Conservation (phyloP, 2,113 vertebrate species). For the Isurus oxyrinchus region DNA sequence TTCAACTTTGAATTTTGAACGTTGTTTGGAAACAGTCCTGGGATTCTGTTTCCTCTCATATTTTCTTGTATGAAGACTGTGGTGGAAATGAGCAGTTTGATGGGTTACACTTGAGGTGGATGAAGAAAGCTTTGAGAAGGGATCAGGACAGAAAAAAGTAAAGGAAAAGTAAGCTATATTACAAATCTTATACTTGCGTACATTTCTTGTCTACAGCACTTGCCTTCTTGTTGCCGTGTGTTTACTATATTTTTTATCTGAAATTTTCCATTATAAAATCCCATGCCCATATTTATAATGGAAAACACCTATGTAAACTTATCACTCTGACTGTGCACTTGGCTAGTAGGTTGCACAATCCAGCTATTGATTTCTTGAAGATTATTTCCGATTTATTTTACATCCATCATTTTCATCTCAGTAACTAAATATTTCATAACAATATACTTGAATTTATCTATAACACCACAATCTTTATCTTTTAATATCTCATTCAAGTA, state of each 20-base stretch:
- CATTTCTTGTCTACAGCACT: not conserved
- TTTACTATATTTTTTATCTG: not conserved
- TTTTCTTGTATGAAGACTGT: conserved; percentile 26
- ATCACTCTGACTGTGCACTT: not conserved
- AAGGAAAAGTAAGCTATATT: not conserved
- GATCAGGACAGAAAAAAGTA: conserved; percentile 20
- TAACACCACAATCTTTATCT: not conserved
- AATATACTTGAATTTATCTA: not conserved
- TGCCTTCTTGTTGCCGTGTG: not conserved
- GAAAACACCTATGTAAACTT: not conserved
- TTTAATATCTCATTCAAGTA: not conserved
- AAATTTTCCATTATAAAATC: not conserved
- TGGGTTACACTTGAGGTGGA: not conserved
- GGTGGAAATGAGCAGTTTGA: conserved; percentile 20
- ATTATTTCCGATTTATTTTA: not conserved
- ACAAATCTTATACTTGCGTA: not conserved
- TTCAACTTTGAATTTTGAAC: conserved; percentile 26
- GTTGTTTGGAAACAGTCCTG: not conserved
- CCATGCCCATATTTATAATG: not conserved
- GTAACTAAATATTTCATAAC: not conserved
- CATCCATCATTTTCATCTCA: not conserved
- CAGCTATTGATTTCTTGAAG: not conserved
- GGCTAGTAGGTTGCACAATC: not conserved
- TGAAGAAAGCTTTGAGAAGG: conserved; percentile 23
- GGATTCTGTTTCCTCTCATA: conserved; percentile 14